These are phyloP conservation scores for Zaprionus capensis DNA, from an alignment of 1,140 invertebrate species.

Conservation along the genomic window DNA sequence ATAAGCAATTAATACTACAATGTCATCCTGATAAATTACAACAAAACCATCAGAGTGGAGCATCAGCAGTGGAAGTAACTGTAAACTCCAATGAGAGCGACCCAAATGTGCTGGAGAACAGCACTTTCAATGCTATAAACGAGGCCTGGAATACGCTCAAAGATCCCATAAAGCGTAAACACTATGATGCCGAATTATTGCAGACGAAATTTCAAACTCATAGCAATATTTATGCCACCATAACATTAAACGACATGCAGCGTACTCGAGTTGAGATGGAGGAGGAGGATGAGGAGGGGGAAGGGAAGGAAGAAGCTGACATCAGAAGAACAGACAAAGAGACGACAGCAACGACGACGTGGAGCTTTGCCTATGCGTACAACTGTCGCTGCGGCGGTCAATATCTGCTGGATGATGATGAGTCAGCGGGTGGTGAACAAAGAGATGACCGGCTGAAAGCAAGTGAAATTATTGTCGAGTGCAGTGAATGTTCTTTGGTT, in stretches of 20 bases:
- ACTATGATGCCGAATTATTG: constrained; percentile 81
- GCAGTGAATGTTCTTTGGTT: constrained; percentile 82
- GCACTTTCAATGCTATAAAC: constrained; percentile 76
- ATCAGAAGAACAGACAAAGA: constrained; percentile 58
- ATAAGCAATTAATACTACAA: constrained; percentile 83
- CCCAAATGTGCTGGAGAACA: constrained; percentile 53
- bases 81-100: constrained; percentile 45
- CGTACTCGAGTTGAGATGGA: constrained; percentile 37
- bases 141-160: constrained; percentile 81
- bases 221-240: constrained; percentile 74
- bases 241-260: constrained; percentile 67
- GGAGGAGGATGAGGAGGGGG: constrained; percentile 31
- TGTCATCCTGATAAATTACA: constrained; percentile 84
- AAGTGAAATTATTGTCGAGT: constrained; percentile 81
- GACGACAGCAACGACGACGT: constrained; percentile 24
- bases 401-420: constrained; percentile 67
- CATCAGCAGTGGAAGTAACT: constrained; percentile 20
- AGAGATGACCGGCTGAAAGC: constrained; percentile 30
- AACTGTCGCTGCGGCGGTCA: constrained; percentile 82
- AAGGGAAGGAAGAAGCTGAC: constrained; percentile 19
- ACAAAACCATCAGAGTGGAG: constrained; percentile 46
- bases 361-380: constrained; percentile 66
- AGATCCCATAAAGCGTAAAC: constrained; percentile 78
- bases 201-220: constrained; percentile 75
- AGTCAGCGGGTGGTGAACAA: constrained; percentile 45